A percentile compares a stretch with the other conserved stretches of the same genome.
These are phyloP conservation scores for Drosophila nr. perissopoda DNA, from an alignment of 2,888 invertebrate species.

Conservation along the genomic window DNA sequence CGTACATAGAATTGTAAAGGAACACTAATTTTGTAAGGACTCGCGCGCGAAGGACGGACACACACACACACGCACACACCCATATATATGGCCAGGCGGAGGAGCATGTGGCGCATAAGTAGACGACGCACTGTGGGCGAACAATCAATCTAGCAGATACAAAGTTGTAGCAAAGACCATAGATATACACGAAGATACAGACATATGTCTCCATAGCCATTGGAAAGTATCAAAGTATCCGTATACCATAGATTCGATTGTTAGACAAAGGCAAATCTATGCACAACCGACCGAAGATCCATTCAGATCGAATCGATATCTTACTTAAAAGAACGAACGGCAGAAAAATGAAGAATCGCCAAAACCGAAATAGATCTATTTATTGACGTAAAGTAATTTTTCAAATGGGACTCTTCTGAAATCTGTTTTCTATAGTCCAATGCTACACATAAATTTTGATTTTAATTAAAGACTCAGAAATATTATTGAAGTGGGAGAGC, in stretches of 20 bases:
- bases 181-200: neutral
- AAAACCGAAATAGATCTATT: neutral
- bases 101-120: constrained; percentile 72
- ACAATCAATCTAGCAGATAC: neutral
- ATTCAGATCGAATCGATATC: neutral
- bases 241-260: neutral
- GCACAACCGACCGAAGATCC: neutral
- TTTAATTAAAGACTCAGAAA: neutral
- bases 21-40: constrained; percentile 78
- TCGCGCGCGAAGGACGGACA: constrained; percentile 57
- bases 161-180: neutral
- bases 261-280: neutral
- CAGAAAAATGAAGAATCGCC: neutral
- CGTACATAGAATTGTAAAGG: constrained; percentile 69
- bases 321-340: neutral
- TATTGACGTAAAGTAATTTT: neutral
- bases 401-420: neutral
- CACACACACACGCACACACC: constrained; percentile 5
- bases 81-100: constrained; percentile 15
- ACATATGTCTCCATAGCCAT: neutral
- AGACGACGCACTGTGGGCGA: constrained; percentile 47
- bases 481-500: neutral
- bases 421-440: neutral
- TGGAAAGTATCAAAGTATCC: neutral
- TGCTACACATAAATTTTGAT: neutral